Conservation (phyloP, 2,888 invertebrate species). For the Lasius platythorax region DNA sequence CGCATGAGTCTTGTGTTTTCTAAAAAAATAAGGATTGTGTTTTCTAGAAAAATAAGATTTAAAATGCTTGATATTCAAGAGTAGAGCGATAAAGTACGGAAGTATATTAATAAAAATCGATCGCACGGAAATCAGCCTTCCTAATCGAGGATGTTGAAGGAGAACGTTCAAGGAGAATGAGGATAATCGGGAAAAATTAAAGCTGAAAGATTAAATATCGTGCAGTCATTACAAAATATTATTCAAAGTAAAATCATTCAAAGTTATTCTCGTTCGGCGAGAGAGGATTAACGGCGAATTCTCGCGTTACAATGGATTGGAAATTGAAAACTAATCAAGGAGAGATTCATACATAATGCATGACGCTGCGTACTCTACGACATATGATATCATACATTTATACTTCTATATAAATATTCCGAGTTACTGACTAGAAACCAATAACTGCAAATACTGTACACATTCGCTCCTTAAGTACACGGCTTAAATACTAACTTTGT, state of each 20-base stretch:
- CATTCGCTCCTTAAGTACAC: background rate
- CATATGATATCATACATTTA: conserved; percentile 4
- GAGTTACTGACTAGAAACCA: background rate
- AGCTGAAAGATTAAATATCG: background rate
- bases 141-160: background rate
- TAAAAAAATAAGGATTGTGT: background rate
- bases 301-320: conserved; percentile 4
- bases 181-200: background rate
- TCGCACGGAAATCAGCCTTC: background rate
- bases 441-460: background rate
- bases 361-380: background rate
- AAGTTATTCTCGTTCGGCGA: background rate
- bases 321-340: conserved; percentile 55
- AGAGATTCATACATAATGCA: conserved; percentile 21
- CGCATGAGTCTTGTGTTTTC: too few species aligned
- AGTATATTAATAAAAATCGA: background rate
- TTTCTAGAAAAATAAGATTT: background rate
- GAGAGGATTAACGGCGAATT: background rate
- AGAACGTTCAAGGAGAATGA: background rate
- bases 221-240: conserved; percentile 7
- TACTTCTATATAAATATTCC: background rate
- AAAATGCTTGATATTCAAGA: background rate
- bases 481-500: background rate
- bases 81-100: background rate
- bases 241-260: background rate